Conservation (phyloP, 2,113 vertebrate genomes). For the Plecturocebus donacophilus region DNA sequence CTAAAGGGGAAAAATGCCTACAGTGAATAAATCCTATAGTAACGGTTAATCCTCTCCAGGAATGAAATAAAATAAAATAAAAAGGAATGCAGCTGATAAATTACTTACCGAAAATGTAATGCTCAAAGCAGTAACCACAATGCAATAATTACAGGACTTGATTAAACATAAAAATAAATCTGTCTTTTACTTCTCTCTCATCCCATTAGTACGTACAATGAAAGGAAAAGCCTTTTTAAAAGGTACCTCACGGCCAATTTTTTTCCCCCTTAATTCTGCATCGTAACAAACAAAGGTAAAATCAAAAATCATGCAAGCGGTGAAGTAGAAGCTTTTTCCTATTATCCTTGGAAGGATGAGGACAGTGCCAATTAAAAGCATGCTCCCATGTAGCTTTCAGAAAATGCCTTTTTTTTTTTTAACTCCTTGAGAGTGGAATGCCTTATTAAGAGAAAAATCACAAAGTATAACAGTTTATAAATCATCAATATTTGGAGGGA, state of each 20-base stretch:
- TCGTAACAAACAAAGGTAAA: conserved; percentile 65
- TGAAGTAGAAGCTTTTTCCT: conserved; percentile 58
- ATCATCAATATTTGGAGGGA: neutral
- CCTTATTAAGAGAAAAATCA: conserved; percentile 25
- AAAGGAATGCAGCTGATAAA: conserved; percentile 76
- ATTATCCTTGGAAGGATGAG: conserved; percentile 40
- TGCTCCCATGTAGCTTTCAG: neutral
- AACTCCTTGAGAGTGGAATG: conserved; percentile 40
- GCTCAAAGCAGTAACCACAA: conserved; percentile 75
- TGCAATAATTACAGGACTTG: conserved; percentile 78
- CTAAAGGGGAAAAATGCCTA: neutral
- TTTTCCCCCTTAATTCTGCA: conserved; percentile 60
- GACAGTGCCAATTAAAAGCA: conserved; percentile 49
- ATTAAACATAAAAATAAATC: conserved; percentile 79
- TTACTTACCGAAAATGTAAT: conserved; percentile 73
- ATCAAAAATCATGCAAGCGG: conserved; percentile 58
- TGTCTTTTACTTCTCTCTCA: conserved; percentile 32
- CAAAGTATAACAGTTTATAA: conserved; percentile 40
- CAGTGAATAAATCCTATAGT: conserved; percentile 48
- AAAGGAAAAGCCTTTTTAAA: conserved; percentile 65
- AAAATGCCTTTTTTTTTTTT: conserved; percentile 20
- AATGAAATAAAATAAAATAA: conserved; percentile 54
- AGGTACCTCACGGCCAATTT: neutral
- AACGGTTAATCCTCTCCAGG: conserved; percentile 63
- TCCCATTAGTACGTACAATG: neutral